phyloP scores from a whole-genome alignment of 2,888 invertebrate genomes.

The Chymomyza procnemis region DNA sequence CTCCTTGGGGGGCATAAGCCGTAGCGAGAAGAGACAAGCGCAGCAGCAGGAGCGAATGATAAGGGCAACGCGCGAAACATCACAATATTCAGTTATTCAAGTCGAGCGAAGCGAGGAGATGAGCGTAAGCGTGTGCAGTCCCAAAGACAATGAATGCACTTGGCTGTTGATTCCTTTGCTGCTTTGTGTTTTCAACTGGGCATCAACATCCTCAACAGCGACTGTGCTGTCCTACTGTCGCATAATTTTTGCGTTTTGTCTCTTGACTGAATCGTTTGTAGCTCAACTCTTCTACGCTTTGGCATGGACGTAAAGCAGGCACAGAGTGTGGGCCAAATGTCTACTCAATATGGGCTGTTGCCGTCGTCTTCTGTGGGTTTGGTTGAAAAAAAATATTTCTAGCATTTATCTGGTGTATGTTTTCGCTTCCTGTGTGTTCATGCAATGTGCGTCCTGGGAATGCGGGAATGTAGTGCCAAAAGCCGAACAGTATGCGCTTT shows the following conservation, averaged over 20 bases:
- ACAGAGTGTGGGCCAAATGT: constrained; percentile 21
- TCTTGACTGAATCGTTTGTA: constrained; percentile 13
- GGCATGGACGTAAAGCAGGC: constrained; percentile 5
- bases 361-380: constrained; percentile 44
- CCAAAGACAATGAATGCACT: constrained; percentile 57
- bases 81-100: constrained; percentile 27
- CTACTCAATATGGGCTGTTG: constrained; percentile 58
- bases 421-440: not conserved
- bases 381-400: constrained; percentile 62
- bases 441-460: not conserved
- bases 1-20: constrained; percentile 26
- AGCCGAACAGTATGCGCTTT: not conserved
- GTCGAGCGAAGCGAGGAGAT: constrained; percentile 23
- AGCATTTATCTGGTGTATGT: constrained; percentile 65
- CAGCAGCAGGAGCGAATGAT: constrained; percentile 2
- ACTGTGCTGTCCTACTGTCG: constrained; percentile 58
- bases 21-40: constrained; percentile 11
- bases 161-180: constrained; percentile 22
- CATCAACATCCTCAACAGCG: not conserved
- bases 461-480: not conserved
- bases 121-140: constrained; percentile 19
- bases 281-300: not conserved
- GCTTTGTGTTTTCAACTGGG: not conserved
- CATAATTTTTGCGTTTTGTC: constrained; percentile 63
- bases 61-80: not conserved